These are phyloP conservation scores for Pseudomyrmex cubaensis DNA, from an alignment of 1,140 invertebrate species.

Conservation along the genomic window DNA sequence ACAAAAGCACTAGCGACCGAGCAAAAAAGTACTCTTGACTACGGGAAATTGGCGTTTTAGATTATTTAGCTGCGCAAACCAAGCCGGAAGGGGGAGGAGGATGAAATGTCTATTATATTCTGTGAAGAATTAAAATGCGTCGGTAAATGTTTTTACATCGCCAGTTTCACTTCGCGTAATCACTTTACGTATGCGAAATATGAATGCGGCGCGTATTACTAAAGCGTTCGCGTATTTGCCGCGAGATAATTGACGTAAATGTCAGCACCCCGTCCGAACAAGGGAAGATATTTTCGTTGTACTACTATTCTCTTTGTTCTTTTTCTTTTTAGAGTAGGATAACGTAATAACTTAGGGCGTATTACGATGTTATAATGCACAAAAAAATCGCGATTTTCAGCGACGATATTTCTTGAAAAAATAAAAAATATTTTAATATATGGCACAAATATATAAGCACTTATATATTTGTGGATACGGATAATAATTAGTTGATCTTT, in stretches of 20 bases:
- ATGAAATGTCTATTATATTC: constrained; percentile 23
- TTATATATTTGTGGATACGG: neutral
- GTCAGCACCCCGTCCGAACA: neutral
- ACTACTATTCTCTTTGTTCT: too few species aligned
- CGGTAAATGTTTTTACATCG: constrained; percentile 34
- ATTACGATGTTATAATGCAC: constrained; percentile 1
- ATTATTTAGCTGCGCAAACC: constrained; percentile 52
- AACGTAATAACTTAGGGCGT: neutral
- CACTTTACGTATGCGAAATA: constrained; percentile 33
- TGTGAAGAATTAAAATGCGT: constrained; percentile 26
- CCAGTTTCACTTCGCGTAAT: neutral
- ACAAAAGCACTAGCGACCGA: constrained; percentile 54
- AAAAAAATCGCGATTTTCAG: constrained; percentile 7
- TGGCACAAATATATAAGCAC: neutral
- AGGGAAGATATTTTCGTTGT: neutral
- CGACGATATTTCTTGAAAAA: constrained; percentile 10
- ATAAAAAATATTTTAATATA: neutral
- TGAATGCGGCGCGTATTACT: too few species aligned
- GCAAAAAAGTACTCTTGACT: constrained; percentile 55
- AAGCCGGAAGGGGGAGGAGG: neutral
- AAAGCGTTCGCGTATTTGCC: neutral
- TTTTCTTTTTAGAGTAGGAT: neutral
- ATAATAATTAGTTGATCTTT: too few species aligned
- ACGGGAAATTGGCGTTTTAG: constrained; percentile 58
- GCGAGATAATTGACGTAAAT: neutral